Evolutionary conservation across 2,113 vertebrate genomes (phyloP), one percentile per base, ranked within the genome.

Genomic region (Aramus guarauna): DNA sequence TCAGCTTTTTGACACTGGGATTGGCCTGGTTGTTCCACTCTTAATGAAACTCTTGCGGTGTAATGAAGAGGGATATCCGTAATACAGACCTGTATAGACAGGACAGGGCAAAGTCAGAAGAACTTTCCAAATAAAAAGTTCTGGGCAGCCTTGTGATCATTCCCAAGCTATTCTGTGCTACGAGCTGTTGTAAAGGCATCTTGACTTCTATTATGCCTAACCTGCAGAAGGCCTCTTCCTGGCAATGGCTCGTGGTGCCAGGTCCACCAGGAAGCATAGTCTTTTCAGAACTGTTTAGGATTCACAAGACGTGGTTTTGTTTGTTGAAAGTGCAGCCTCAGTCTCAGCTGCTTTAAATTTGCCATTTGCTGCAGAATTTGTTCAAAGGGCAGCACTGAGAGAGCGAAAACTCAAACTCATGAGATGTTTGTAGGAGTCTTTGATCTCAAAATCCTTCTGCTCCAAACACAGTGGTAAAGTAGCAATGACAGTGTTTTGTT

Each of bases 181-280:
- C 74, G 52, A 88, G 37, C 82, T 78, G 39, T 64, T 94, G 56
- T 69, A 89, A 92, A 93, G 77, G 75, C 66, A 92, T 93, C 78
- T 90, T 2, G 3, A 71, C 24, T 86, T 90, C 91, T 72, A 62
- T 85, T 90, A 53, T 72, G 63, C 79, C 80, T 85, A 87, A 82
- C 39, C 85, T 96, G 87, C 64, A 86, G 80, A 90, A 96, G 80
- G 90, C 89, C 74, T 95, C 90, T 96, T 97, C 89, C 94, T 92
- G 78, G 60, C 73, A 95, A 9, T 84, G 77, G 53, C 47, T 89
- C 15, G 64, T 85, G 60, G 63, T 90, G 90, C 75, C 85, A 85
- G 56, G 85, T 88, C 77, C 53, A 86, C 86, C 64, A 94, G 88
- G 75, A 97, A 94, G 75, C 59, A 22, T 27, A 80, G 69, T 52